phyloP scores from a whole-genome alignment of 2,113 vertebrate genomes.

The Xenopus borealis region DNA sequence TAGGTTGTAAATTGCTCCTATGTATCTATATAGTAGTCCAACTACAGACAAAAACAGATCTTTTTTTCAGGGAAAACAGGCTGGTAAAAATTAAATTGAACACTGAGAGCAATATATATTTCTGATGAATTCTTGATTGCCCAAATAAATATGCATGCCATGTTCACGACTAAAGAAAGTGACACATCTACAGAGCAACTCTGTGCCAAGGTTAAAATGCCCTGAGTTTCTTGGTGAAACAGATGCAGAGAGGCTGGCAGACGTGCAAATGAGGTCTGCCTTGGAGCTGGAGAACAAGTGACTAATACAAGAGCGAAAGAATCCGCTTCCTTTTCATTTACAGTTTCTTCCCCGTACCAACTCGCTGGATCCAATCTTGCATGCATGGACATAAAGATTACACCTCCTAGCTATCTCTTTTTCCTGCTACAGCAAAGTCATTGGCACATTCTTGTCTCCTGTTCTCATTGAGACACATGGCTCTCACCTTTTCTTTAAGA shows the following conservation, averaged over 20 bases:
- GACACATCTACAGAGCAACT: not conserved
- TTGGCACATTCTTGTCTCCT: slow-evolving; percentile 10
- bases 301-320: slow-evolving; percentile 81
- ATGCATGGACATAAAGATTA: slow-evolving; percentile 1
- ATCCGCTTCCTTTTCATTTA: slow-evolving; percentile 81
- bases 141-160: too few relatives aligned
- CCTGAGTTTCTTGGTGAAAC: slow-evolving; percentile 66
- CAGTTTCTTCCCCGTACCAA: slow-evolving; percentile 54
- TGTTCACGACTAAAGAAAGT: not conserved
- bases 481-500: slow-evolving; percentile 21
- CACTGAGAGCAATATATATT: too few relatives aligned
- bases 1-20: too few relatives aligned
- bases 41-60: too few relatives aligned
- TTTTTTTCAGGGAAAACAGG: too few relatives aligned
- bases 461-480: slow-evolving; percentile 14
- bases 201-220: slow-evolving; percentile 78
- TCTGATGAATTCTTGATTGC: too few relatives aligned
- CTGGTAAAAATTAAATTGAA: too few relatives aligned
- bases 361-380: not conserved
- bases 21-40: too few relatives aligned
- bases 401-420: slow-evolving; percentile 22
- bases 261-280: slow-evolving; percentile 77
- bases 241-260: slow-evolving; percentile 80
- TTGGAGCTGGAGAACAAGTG: slow-evolving; percentile 77
- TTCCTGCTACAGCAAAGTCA: slow-evolving; percentile 7